phyloP scores from a whole-genome alignment of 92 coral and sea anemone genomes.

The Paramuricea clavata region DNA sequence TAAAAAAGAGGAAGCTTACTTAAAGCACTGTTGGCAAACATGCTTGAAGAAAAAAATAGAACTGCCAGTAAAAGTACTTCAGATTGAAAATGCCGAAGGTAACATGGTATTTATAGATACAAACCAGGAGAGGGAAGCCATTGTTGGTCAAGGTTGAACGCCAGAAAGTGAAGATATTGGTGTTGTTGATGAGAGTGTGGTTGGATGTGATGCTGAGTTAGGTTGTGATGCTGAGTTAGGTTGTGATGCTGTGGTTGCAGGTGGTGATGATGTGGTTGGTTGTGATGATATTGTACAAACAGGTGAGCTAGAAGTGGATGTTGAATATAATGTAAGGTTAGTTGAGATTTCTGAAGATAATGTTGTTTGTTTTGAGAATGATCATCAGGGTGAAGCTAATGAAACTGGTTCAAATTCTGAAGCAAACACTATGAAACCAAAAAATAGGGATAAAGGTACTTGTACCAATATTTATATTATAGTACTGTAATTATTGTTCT shows the following conservation, averaged over 20 bases:
- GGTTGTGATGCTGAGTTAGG: neutral
- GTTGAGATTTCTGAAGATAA: too few relatives aligned
- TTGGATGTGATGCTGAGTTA: neutral
- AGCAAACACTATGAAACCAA: too few relatives aligned
- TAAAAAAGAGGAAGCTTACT: slow-evolving; percentile 60
- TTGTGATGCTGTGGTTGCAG: neutral
- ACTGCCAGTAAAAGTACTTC: slow-evolving; percentile 49
- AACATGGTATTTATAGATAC: slow-evolving; percentile 25
- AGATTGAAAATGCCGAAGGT: slow-evolving; percentile 44
- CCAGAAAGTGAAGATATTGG: neutral
- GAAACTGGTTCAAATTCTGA: too few relatives aligned
- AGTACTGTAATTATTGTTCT: too few relatives aligned
- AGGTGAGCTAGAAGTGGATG: too few relatives aligned
- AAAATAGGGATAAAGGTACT: too few relatives aligned
- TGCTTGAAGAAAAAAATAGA: slow-evolving; percentile 34
- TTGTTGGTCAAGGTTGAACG: neutral
- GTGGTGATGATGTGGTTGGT: neutral
- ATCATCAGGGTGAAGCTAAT: too few relatives aligned
- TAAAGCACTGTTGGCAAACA: slow-evolving; percentile 42
- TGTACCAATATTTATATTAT: too few relatives aligned
- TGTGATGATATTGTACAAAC: neutral
- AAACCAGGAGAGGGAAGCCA: neutral
- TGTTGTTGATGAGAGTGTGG: neutral
- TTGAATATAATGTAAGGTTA: too few relatives aligned
- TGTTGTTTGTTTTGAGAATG: too few relatives aligned